phyloP scores from a whole-genome alignment of 2,797 vertebrate genomes.

The Amniataba percoides region DNA sequence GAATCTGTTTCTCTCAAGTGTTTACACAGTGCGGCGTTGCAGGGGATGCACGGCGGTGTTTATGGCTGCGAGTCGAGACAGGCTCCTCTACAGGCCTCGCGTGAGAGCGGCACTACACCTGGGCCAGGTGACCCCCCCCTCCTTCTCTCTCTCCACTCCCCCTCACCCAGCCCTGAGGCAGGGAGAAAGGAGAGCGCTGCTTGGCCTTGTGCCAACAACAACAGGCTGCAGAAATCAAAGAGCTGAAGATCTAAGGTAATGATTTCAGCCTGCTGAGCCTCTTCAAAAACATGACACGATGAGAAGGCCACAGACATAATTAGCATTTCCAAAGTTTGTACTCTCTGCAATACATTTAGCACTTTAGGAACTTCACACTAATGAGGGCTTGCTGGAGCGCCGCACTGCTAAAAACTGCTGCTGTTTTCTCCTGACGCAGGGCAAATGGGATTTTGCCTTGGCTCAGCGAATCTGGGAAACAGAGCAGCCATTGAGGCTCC shows the following conservation, averaged over 20 bases:
- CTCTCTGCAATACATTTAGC: slow-evolving; percentile 1
- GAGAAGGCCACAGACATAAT: slow-evolving; percentile 34
- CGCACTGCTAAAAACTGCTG: neutral
- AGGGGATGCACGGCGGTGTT: slow-evolving; percentile 20
- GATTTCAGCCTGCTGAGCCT: slow-evolving; percentile 55
- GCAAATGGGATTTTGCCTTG: slow-evolving; percentile 65
- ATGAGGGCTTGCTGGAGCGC: slow-evolving; percentile 35
- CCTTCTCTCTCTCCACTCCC: slow-evolving; percentile 8
- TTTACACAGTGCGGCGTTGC: slow-evolving; percentile 39
- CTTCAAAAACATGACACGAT: slow-evolving; percentile 27
- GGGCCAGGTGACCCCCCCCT: slow-evolving; percentile 60
- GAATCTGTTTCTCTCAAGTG: slow-evolving; percentile 25
- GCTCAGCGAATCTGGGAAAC: slow-evolving; percentile 73
- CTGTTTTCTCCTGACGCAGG: slow-evolving; percentile 65
- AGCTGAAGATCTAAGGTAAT: slow-evolving; percentile 58
- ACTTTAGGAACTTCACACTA: slow-evolving; percentile 31
- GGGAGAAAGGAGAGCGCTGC: slow-evolving; percentile 54
- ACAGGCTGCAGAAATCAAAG: slow-evolving; percentile 72
- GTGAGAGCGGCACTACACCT: slow-evolving; percentile 80
- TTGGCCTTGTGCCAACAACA: slow-evolving; percentile 73
- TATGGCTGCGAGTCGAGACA: slow-evolving; percentile 67
- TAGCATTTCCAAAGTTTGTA: slow-evolving; percentile 11
- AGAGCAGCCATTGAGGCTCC: slow-evolving; percentile 68
- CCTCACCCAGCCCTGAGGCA: slow-evolving; percentile 45
- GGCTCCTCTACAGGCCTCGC: slow-evolving; percentile 62